Percentiles rank a stretch among this genome's conserved stretches.
Conservation (phyloP, 2,797 vertebrate species). For the Columba guinea region DNA sequence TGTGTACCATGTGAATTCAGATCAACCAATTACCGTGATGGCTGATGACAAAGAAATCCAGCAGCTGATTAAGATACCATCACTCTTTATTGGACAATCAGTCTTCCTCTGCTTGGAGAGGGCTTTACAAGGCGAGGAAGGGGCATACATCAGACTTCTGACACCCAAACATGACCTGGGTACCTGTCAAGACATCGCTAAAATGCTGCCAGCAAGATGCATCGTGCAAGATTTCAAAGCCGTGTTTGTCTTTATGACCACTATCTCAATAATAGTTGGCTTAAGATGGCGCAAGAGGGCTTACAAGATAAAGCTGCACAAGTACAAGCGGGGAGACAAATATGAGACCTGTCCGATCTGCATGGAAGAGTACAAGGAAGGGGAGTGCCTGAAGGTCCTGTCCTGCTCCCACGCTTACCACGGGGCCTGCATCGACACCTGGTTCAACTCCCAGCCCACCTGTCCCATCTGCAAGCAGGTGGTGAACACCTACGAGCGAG, state of each 20-base stretch:
- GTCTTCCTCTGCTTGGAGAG: background rate
- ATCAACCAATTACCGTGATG: slow-evolving; percentile 81
- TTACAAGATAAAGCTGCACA: slow-evolving; percentile 78
- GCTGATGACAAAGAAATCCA: slow-evolving; percentile 71
- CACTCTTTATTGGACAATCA: slow-evolving; percentile 73
- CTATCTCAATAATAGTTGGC: background rate
- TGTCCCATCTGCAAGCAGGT: slow-evolving; percentile 86
- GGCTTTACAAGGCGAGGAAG: slow-evolving; percentile 9
- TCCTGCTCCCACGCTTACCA: slow-evolving; percentile 86
- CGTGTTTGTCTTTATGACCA: background rate
- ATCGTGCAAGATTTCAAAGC: background rate
- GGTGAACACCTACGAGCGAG: slow-evolving; percentile 67
- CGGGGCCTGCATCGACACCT: slow-evolving; percentile 82
- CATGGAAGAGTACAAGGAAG: slow-evolving; percentile 85
- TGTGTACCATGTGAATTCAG: slow-evolving; percentile 80
- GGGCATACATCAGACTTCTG: slow-evolving; percentile 72
- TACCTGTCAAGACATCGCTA: background rate
- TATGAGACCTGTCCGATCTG: slow-evolving; percentile 84
- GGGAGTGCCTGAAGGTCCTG: slow-evolving; percentile 82
- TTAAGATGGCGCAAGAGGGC: slow-evolving; percentile 46
- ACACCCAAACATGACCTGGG: slow-evolving; percentile 60
- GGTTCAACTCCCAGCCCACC: slow-evolving; percentile 81
- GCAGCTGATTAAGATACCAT: slow-evolving; percentile 79
- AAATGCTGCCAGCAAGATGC: background rate
- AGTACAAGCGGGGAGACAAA: slow-evolving; percentile 71